phyloP scores from a whole-genome alignment of 2,113 vertebrate genomes.

The Semicossyphus pulcher region DNA sequence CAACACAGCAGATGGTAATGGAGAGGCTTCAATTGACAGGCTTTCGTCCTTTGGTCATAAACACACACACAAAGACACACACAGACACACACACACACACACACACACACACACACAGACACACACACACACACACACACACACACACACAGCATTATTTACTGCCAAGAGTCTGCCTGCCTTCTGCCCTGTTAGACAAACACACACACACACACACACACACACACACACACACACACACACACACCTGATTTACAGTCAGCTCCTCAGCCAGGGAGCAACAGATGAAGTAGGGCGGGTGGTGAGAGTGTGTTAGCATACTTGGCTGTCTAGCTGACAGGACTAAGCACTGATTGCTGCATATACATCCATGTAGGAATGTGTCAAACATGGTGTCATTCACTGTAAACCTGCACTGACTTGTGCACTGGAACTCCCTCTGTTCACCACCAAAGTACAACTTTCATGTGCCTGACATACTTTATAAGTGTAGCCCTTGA shows the following conservation, averaged over 20 bases:
- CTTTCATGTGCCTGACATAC: background rate
- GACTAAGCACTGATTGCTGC: background rate
- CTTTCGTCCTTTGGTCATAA: background rate
- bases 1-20: slow-evolving; percentile 5
- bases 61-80: background rate
- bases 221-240: background rate
- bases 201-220: background rate
- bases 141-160: slow-evolving; percentile 1
- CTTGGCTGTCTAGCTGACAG: slow-evolving; percentile 7
- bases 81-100: background rate
- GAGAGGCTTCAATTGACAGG: background rate
- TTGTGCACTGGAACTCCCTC: slow-evolving; percentile 3
- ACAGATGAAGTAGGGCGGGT: background rate
- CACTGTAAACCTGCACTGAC: slow-evolving; percentile 18
- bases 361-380: background rate
- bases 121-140: background rate
- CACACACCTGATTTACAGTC: background rate
- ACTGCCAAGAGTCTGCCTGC: slow-evolving; percentile 5
- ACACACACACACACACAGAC: background rate
- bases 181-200: background rate
- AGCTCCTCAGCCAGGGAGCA: background rate
- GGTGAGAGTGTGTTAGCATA: background rate
- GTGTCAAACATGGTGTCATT: slow-evolving; percentile 8
- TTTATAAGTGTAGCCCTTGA: too few relatives aligned
- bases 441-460: background rate